A percentile compares a stretch with the other conserved stretches of the same genome.
Conservation (phyloP, 2,888 invertebrate species). For the Hypselothyrea guttata region DNA sequence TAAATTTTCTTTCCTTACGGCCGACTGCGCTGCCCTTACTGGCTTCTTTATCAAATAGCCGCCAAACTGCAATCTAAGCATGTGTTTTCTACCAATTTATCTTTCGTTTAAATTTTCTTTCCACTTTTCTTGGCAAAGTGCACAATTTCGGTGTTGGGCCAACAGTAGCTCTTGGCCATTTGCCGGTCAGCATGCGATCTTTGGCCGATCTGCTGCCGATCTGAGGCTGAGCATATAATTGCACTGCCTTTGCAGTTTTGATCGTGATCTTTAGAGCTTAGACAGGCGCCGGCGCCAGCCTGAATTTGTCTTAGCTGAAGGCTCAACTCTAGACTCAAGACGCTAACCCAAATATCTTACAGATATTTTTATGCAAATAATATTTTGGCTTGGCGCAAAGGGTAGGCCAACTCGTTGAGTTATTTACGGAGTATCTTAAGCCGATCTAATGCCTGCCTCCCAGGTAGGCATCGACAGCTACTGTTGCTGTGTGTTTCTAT, state of each 20-base stretch:
- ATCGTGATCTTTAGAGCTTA: constrained; percentile 44
- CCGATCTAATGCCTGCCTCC: constrained; percentile 63
- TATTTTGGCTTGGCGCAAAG: constrained; percentile 41
- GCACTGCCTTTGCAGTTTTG: constrained; percentile 15
- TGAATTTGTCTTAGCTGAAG: constrained; percentile 30
- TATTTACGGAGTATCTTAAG: constrained; percentile 63
- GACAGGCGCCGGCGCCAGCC: constrained; percentile 59
- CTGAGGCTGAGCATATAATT: constrained; percentile 66
- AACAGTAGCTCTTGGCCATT: constrained; percentile 43
- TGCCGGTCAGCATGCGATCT: constrained; percentile 15
- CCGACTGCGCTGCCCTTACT: too few relatives aligned
- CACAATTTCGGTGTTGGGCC: constrained; percentile 52
- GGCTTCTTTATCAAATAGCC: too few relatives aligned
- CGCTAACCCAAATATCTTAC: not conserved
- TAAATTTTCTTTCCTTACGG: too few relatives aligned
- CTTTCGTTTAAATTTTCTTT: not conserved
- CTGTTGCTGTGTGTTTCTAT: constrained; percentile 44
- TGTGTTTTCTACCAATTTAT: not conserved
- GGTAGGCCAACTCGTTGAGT: constrained; percentile 48
- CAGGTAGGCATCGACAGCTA: constrained; percentile 61
- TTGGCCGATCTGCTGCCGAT: constrained; percentile 3
- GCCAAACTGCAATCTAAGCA: too few relatives aligned
- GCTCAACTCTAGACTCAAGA: constrained; percentile 5
- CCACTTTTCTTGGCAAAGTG: constrained; percentile 44
- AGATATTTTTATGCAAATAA: constrained; percentile 39